Conservation (phyloP, 2,888 invertebrate genomes). For the Eutolmus rufibarbis region DNA sequence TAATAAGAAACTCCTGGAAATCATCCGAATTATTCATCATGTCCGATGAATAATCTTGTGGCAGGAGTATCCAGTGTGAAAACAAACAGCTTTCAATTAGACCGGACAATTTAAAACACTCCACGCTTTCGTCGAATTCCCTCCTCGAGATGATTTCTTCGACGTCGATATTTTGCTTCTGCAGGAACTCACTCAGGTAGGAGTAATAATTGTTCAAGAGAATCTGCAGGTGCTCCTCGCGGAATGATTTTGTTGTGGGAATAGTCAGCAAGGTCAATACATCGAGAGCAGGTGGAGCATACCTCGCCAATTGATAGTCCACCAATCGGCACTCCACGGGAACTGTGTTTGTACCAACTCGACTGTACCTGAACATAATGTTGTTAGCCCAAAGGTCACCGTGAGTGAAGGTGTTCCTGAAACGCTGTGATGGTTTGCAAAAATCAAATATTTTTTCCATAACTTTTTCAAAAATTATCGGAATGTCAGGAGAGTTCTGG, state of each 20-base stretch:
- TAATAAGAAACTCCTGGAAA: slow-evolving; percentile 65
- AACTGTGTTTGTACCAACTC: slow-evolving; percentile 46
- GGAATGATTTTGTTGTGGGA: slow-evolving; percentile 62
- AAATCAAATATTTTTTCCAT: slow-evolving; percentile 54
- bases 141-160: slow-evolving; percentile 61
- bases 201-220: slow-evolving; percentile 69
- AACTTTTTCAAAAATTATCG: slow-evolving; percentile 50
- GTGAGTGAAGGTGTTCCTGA: slow-evolving; percentile 62
- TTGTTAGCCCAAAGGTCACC: slow-evolving; percentile 65
- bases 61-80: slow-evolving; percentile 66
- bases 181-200: slow-evolving; percentile 63
- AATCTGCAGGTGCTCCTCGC: slow-evolving; percentile 61
- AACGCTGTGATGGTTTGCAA: slow-evolving; percentile 57
- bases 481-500: slow-evolving; percentile 50
- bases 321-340: slow-evolving; percentile 70
- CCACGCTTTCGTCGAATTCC: slow-evolving; percentile 60
- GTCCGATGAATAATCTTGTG: slow-evolving; percentile 63
- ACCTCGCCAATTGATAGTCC: slow-evolving; percentile 74
- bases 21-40: slow-evolving; percentile 64
- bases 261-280: slow-evolving; percentile 65
- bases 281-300: slow-evolving; percentile 74
- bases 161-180: slow-evolving; percentile 50
- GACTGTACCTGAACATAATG: slow-evolving; percentile 58
- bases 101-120: slow-evolving; percentile 56
- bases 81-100: slow-evolving; percentile 55